Evolutionary conservation across 2,113 vertebrate genomes (phyloP).

Genomic region (Protobothrops mucrosquamatus): DNA sequence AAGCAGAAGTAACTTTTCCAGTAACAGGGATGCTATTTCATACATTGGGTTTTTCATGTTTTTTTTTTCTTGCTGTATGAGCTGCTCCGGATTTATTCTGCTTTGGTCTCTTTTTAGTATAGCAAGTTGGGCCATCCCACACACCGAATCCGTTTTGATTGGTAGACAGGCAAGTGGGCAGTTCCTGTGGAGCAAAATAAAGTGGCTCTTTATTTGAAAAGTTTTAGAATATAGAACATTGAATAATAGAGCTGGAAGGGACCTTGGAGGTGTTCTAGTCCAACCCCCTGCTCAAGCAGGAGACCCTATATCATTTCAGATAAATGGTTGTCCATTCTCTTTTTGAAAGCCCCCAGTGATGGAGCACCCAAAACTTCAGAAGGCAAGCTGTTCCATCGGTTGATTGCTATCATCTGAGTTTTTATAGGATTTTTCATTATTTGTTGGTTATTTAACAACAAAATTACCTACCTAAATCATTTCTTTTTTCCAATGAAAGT

Average conservation of each 20-base stretch:
- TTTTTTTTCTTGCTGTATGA: background rate
- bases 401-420: background rate
- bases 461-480: background rate
- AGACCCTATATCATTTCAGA: background rate
- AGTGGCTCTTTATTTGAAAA: background rate
- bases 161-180: slow-evolving; percentile 7
- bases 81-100: background rate
- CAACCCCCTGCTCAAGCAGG: background rate
- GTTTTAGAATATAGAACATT: background rate
- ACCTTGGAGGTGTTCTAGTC: background rate
- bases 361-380: background rate
- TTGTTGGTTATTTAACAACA: background rate
- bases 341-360: background rate
- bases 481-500: background rate
- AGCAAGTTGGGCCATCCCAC: slow-evolving; percentile 5
- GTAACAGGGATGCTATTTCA: slow-evolving; percentile 76
- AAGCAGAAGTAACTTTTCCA: slow-evolving; percentile 82
- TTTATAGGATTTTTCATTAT: background rate
- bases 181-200: background rate
- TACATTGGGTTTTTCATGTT: slow-evolving; percentile 74
- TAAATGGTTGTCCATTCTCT: background rate
- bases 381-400: background rate
- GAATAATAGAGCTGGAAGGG: background rate
- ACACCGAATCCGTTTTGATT: slow-evolving; percentile 39
- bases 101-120: slow-evolving; percentile 15